These are phyloP conservation scores for Acropora yongei DNA, from an alignment of 64 coral and sea anemone species.

Conservation along the genomic window DNA sequence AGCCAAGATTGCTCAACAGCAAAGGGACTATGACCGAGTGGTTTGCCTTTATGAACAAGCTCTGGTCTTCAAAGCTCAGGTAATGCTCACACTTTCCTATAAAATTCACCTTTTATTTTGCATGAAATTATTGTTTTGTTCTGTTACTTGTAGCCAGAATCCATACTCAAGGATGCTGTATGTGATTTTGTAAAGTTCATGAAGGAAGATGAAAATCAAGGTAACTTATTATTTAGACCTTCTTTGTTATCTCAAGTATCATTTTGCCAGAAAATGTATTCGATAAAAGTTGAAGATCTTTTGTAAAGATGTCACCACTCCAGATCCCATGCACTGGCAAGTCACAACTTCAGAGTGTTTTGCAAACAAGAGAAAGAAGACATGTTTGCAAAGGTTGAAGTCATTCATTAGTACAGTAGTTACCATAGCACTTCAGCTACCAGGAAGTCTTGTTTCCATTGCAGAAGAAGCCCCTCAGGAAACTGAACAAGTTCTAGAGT, in stretches of 20 bases:
- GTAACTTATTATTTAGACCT: not conserved
- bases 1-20: constrained; percentile 74
- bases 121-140: not conserved
- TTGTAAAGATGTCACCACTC: no score
- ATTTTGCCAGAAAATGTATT: no score
- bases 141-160: constrained; percentile 50
- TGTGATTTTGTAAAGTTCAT: constrained; percentile 37
- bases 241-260: not conserved
- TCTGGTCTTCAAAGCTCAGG: constrained; percentile 81
- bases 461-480: not conserved
- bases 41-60: constrained; percentile 82
- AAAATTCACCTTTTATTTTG: no score
- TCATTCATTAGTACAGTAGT: no score
- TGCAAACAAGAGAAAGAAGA: no score
- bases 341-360: no score
- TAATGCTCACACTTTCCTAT: not conserved
- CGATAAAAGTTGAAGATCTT: no score
- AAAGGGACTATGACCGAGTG: constrained; percentile 67
- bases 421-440: not conserved
- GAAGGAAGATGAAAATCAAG: constrained; percentile 40
- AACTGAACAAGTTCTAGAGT: not conserved
- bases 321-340: no score
- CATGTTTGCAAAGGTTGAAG: no score
- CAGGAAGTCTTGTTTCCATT: not conserved
- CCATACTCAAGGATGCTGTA: constrained; percentile 60